Conservation (phyloP, 1,140 invertebrate genomes). For the Trachymyrmex septentrionalis region DNA sequence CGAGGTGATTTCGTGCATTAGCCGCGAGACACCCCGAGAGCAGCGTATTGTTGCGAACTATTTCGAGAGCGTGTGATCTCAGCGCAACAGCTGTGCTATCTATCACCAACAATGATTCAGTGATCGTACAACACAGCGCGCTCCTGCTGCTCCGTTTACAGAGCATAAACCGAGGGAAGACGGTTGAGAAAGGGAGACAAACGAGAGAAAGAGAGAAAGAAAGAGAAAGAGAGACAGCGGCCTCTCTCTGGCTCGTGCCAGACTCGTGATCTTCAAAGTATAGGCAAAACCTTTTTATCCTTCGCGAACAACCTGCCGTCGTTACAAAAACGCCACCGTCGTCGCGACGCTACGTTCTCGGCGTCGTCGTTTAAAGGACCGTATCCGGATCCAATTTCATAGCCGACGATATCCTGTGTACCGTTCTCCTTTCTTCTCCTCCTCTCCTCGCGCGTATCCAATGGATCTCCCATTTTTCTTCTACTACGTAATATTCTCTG, state of each 20-base stretch:
- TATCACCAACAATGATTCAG: constrained; percentile 86
- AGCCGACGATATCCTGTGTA: constrained; percentile 22
- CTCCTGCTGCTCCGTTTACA: constrained; percentile 78
- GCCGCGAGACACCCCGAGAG: constrained; percentile 59
- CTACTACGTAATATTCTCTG: constrained; percentile 6
- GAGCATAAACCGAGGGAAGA: constrained; percentile 78
- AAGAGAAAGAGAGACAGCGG: constrained; percentile 59
- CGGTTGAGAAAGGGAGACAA: constrained; percentile 27
- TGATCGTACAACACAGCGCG: constrained; percentile 79
- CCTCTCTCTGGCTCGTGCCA: constrained; percentile 67
- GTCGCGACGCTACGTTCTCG: constrained; percentile 49
- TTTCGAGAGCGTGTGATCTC: constrained; percentile 84
- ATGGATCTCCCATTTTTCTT: constrained; percentile 35
- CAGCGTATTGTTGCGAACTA: constrained; percentile 82
- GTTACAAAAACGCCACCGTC: constrained; percentile 59
- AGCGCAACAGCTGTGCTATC: constrained; percentile 84
- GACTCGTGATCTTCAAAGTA: constrained; percentile 82
- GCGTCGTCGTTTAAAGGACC: constrained; percentile 64
- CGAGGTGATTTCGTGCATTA: constrained; percentile 34
- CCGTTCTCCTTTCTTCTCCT: neutral
- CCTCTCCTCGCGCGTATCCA: neutral
- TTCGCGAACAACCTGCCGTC: constrained; percentile 64
- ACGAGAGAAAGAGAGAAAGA: constrained; percentile 56
- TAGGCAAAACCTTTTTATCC: constrained; percentile 76
- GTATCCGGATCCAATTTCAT: constrained; percentile 70